Evolutionary conservation across 2,888 invertebrate species (phyloP).

Genomic region (Cordylochernes scorpioides): DNA sequence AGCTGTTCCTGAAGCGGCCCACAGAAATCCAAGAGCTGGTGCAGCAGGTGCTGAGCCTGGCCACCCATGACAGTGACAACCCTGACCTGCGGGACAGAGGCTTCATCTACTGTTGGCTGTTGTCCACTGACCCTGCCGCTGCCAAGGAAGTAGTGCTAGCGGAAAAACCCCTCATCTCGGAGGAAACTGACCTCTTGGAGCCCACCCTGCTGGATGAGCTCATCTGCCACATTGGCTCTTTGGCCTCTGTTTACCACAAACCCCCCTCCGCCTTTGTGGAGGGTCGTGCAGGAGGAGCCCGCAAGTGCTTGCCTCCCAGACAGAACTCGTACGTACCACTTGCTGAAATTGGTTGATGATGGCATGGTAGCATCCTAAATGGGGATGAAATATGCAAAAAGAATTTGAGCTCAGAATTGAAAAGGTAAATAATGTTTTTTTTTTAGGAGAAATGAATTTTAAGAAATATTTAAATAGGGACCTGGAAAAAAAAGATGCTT

Average conservation of each 20-base stretch:
- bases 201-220: slow-evolving; percentile 90
- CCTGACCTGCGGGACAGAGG: slow-evolving; percentile 92
- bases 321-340: slow-evolving; percentile 9
- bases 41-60: slow-evolving; percentile 65
- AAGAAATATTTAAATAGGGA: no score
- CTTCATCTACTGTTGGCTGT: slow-evolving; percentile 93
- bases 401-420: no score
- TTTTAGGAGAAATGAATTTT: no score
- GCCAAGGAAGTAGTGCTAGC: slow-evolving; percentile 97
- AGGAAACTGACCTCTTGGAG: slow-evolving; percentile 90
- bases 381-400: no score
- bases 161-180: slow-evolving; percentile 93
- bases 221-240: slow-evolving; percentile 88
- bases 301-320: slow-evolving; percentile 16
- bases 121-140: slow-evolving; percentile 95
- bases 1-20: slow-evolving; percentile 87
- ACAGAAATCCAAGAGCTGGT: slow-evolving; percentile 95
- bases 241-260: slow-evolving; percentile 96
- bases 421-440: no score
- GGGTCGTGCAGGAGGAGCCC: slow-evolving; percentile 29
- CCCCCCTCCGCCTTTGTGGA: slow-evolving; percentile 97
- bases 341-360: no score
- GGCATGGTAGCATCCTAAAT: no score
- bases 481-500: no score
- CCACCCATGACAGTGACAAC: slow-evolving; percentile 59